These are phyloP conservation scores for Eumacrocentrus americanus DNA, from an alignment of 2,888 invertebrate genomes.

Conservation along the genomic window DNA sequence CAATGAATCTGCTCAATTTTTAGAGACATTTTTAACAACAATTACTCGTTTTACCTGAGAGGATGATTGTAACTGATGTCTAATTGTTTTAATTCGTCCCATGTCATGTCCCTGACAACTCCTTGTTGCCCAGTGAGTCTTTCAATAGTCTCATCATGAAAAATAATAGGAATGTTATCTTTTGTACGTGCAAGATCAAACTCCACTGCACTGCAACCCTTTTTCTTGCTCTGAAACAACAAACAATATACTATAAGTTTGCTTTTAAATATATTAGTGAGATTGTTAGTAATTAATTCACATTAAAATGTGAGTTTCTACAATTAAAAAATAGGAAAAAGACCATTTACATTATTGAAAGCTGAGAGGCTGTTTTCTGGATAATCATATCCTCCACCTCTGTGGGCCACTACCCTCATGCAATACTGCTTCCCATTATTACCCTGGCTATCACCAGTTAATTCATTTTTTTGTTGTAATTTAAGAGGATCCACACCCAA, in stretches of 20 bases:
- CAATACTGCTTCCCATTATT: conserved; percentile 50
- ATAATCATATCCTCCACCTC: conserved; percentile 77
- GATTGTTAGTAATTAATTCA: neutral
- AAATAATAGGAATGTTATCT: conserved; percentile 76
- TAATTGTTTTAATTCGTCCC: conserved; percentile 68
- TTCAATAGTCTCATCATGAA: conserved; percentile 77
- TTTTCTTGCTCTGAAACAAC: conserved; percentile 70
- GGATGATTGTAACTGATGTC: conserved; percentile 75
- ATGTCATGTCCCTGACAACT: conserved; percentile 66
- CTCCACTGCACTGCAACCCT: conserved; percentile 77
- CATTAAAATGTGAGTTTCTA: conserved; percentile 8
- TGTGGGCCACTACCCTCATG: conserved; percentile 74
- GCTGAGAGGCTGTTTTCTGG: conserved; percentile 82
- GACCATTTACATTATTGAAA: conserved; percentile 37
- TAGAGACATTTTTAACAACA: too few relatives aligned
- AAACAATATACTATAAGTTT: too few relatives aligned
- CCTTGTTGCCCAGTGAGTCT: conserved; percentile 68
- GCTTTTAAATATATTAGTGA: conserved; percentile 19
- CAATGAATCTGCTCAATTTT: too few relatives aligned
- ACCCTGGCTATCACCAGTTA: conserved; percentile 32
- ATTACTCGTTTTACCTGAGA: too few relatives aligned
- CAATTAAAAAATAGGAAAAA: conserved; percentile 2
- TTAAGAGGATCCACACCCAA: conserved; percentile 52
- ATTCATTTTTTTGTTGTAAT: conserved; percentile 40
- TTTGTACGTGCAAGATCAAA: conserved; percentile 77